Evolutionary conservation across 1,140 invertebrate species (phyloP), one percentile per base, ranked within the genome.

Genomic region (Cyrtorhinus lividipennis): DNA sequence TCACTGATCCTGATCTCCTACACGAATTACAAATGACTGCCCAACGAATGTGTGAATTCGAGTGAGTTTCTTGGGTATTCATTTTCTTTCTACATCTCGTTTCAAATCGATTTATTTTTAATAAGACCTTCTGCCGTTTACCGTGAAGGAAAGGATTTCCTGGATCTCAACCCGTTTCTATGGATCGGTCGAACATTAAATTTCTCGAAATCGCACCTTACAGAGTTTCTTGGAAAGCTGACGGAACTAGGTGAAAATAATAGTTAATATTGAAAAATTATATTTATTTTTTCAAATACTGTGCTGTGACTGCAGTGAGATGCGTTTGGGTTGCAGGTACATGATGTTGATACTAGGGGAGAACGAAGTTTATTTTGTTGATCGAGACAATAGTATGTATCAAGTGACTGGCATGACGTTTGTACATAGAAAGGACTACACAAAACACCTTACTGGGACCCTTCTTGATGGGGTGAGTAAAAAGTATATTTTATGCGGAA

Each of bases 171-270:
- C 96, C 97, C 0, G 92, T 99, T 0, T 98, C 94, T 0, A 96
- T 99, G 93, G 85, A 92, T 70, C 73, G 76, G 1, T 71, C 82
- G 0, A 99, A 99, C 75, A 78, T 99, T 13, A 76, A 73, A 48
- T 77, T 86, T 10, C 73, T 99, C 1, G 74, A 79, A 53, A 70
- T 85, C 65, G 91, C 91, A 71, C 87, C 86, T 0, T 99, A 99
- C 71, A 84, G 84, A 71, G 95, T 99, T 2, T 98, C 94, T 0
- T 99, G 96, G 96, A 99, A 99, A 74, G 97, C 97, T 15, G 97
- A 99, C 76, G 97, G 97, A 24, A 92, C 87, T 15, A 84, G 94
- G 82, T 89, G 71, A n/a, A n/a, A n/a, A n/a, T n/a, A n/a, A n/a
- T n/a, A n/a, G n/a, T n/a, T n/a, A n/a, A n/a, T n/a, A n/a, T n/a